These are phyloP conservation scores for Drosophila nikananu DNA, from an alignment of 1,140 invertebrate species.

Conservation along the genomic window DNA sequence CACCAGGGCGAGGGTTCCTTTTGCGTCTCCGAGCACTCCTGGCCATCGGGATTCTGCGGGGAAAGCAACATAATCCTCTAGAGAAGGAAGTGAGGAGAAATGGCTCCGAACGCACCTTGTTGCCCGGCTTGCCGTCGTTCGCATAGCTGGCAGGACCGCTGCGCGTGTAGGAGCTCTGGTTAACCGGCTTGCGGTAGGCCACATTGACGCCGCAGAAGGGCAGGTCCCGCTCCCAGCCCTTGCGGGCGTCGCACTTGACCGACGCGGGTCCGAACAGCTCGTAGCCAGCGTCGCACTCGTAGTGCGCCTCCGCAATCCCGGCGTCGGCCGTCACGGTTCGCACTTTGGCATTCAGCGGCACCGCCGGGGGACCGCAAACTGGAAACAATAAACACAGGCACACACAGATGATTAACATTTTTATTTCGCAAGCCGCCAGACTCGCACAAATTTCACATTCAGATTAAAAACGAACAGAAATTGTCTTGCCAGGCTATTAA, in stretches of 20 bases:
- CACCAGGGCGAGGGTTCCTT: slow-evolving; percentile 96
- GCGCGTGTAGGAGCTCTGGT: slow-evolving; percentile 94
- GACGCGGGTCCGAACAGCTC: slow-evolving; percentile 88
- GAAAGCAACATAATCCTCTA: background rate
- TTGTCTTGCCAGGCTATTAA: slow-evolving; percentile 19
- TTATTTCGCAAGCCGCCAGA: slow-evolving; percentile 8
- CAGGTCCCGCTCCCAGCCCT: slow-evolving; percentile 91
- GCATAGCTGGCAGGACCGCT: slow-evolving; percentile 93
- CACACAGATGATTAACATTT: slow-evolving; percentile 22
- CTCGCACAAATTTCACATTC: slow-evolving; percentile 14
- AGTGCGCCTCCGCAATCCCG: slow-evolving; percentile 88
- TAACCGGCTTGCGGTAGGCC: slow-evolving; percentile 93
- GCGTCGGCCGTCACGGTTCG: slow-evolving; percentile 83
- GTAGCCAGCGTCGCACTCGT: slow-evolving; percentile 94
- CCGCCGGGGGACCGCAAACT: slow-evolving; percentile 92
- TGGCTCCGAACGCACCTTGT: slow-evolving; percentile 78
- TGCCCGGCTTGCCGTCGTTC: slow-evolving; percentile 91
- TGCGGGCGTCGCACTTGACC: slow-evolving; percentile 89
- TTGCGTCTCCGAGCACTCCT: slow-evolving; percentile 94
- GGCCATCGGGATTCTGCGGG: slow-evolving; percentile 92
- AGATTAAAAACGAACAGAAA: slow-evolving; percentile 5
- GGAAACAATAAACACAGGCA: slow-evolving; percentile 32
- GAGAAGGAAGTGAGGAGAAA: background rate
- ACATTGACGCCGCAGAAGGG: slow-evolving; percentile 96
- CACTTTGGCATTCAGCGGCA: slow-evolving; percentile 92